phyloP scores from a whole-genome alignment of 1,140 invertebrate genomes.

The Eupeodes corollae region DNA sequence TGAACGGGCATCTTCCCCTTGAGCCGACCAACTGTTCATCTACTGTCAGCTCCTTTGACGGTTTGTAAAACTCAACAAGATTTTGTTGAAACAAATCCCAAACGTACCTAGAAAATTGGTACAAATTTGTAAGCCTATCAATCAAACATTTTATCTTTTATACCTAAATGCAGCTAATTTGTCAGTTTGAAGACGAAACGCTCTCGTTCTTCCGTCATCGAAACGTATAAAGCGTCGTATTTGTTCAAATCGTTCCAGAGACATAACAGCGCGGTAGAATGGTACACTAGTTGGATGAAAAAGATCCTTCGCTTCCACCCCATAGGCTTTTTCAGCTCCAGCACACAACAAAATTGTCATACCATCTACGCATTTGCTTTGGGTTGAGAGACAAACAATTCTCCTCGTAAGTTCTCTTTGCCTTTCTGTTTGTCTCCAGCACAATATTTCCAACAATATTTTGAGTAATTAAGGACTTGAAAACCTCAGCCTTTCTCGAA shows the following conservation, averaged over 20 bases:
- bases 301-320: too few relatives aligned
- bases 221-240: conserved; percentile 22
- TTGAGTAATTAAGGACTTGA: too few relatives aligned
- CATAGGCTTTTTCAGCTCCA: too few relatives aligned
- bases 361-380: too few relatives aligned
- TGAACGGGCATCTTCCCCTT: conserved; percentile 29
- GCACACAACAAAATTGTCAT: too few relatives aligned
- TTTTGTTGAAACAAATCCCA: not conserved
- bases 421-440: too few relatives aligned
- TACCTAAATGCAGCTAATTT: conserved; percentile 16
- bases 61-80: conserved; percentile 18
- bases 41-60: conserved; percentile 25
- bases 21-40: conserved; percentile 36
- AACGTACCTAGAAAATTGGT: not conserved
- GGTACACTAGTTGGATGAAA: not conserved
- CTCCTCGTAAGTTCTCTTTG: too few relatives aligned
- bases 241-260: conserved; percentile 1
- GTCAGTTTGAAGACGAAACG: conserved; percentile 12
- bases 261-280: conserved; percentile 3
- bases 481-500: too few relatives aligned
- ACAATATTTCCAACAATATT: too few relatives aligned
- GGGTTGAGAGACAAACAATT: too few relatives aligned
- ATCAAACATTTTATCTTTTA: not conserved
- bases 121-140: too few relatives aligned
- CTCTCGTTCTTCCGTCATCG: conserved; percentile 18